These are phyloP conservation scores for Nemotelus pantherinus DNA, from an alignment of 2,888 invertebrate species.

Conservation along the genomic window DNA sequence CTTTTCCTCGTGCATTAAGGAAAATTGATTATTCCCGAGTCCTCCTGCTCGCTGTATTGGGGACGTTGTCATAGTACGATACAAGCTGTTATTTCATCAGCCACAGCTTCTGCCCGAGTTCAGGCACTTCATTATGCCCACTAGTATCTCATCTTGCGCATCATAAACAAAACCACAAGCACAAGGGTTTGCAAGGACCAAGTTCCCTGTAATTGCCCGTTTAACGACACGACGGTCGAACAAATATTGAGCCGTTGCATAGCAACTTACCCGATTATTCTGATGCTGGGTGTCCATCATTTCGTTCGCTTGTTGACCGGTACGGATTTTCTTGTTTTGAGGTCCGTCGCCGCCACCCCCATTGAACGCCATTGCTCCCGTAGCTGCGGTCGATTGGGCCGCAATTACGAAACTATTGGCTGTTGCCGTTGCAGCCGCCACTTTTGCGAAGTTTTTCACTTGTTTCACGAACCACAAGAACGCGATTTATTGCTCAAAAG, in stretches of 20 bases:
- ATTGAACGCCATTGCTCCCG: constrained; percentile 59
- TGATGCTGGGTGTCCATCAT: constrained; percentile 59
- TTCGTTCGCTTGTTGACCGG: constrained; percentile 62
- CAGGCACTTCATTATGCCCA: no score
- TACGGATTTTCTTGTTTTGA: constrained; percentile 64
- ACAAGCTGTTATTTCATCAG: not conserved
- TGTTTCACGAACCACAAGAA: constrained; percentile 2
- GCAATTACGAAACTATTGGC: constrained; percentile 42
- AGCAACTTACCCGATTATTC: constrained; percentile 61
- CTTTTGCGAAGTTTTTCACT: constrained; percentile 42
- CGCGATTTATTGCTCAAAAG: not conserved
- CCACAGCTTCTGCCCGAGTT: no score
- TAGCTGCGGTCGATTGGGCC: constrained; percentile 31
- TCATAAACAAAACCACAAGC: no score
- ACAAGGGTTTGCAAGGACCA: no score
- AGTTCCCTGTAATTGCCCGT: no score
- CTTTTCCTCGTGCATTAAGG: constrained; percentile 35
- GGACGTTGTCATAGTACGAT: constrained; percentile 6
- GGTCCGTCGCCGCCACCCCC: constrained; percentile 62
- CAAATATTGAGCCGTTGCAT: not conserved
- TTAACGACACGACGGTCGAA: no score
- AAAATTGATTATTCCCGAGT: constrained; percentile 62
- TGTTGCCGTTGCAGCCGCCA: constrained; percentile 43
- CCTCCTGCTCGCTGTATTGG: not conserved
- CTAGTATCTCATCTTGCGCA: no score